Conservation (phyloP, 2,888 invertebrate genomes). For the Deladenus siricidicola region DNA sequence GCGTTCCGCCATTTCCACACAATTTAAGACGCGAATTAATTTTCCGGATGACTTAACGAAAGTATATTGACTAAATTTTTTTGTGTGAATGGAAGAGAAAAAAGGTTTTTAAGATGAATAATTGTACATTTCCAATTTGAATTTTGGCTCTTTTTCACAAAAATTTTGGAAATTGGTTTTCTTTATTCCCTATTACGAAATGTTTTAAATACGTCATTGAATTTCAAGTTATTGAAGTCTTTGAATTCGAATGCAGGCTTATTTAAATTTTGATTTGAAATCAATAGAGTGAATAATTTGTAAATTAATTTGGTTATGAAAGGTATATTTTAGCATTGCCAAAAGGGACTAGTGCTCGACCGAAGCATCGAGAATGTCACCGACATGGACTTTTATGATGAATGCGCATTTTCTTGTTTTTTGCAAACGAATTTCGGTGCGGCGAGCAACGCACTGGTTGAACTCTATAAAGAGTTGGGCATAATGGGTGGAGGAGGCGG, state of each 20-base stretch:
- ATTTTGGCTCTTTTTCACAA: too few relatives aligned
- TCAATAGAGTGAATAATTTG: background rate
- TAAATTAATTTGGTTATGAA: background rate
- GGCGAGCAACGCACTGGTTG: conserved; percentile 13
- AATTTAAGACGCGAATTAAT: conserved; percentile 46
- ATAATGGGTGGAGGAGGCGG: conserved; percentile 3
- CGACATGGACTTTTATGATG: conserved; percentile 26
- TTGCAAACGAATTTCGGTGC: conserved; percentile 19
- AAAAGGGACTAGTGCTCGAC: conserved; percentile 18
- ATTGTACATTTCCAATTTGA: too few relatives aligned
- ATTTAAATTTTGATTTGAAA: background rate
- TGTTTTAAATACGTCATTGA: background rate
- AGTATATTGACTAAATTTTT: too few relatives aligned
- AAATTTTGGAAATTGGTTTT: too few relatives aligned
- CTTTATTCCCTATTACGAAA: background rate
- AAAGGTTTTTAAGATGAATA: too few relatives aligned
- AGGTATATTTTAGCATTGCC: conserved; percentile 13
- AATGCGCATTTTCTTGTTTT: conserved; percentile 8
- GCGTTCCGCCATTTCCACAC: conserved; percentile 29
- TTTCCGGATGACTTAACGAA: conserved; percentile 36
- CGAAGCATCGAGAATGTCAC: conserved; percentile 16
- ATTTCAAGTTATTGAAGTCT: background rate
- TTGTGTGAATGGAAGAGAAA: too few relatives aligned
- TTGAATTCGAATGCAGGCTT: background rate
- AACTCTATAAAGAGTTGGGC: conserved; percentile 22